These are phyloP conservation scores for Caenorhabditis sp. DNA, from an alignment of 2,888 invertebrate species.

Conservation along the genomic window DNA sequence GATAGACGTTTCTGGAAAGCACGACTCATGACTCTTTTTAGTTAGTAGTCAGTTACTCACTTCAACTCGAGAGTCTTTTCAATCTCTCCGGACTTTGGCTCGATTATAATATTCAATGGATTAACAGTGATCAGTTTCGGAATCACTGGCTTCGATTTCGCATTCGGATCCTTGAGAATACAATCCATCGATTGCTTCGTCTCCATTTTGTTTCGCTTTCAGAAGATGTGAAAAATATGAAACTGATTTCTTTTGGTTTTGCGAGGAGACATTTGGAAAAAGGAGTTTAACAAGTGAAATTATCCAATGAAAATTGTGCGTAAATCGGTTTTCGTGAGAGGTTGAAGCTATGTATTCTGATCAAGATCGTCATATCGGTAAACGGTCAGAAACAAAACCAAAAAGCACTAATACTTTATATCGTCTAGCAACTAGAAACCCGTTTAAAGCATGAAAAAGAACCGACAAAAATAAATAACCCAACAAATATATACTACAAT, in stretches of 20 bases:
- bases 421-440: not conserved
- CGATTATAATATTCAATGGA: slow-evolving; percentile 62
- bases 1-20: slow-evolving; percentile 57
- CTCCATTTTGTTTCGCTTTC: slow-evolving; percentile 48
- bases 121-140: slow-evolving; percentile 51
- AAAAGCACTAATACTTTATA: not conserved
- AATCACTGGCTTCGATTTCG: slow-evolving; percentile 20
- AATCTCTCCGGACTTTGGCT: slow-evolving; percentile 24
- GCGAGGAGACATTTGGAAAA: too few relatives aligned
- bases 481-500: too few relatives aligned
- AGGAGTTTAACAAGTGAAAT: too few relatives aligned
- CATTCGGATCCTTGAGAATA: slow-evolving; percentile 34
- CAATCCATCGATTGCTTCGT: slow-evolving; percentile 58
- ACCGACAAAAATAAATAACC: not conserved
- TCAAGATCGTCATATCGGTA: too few relatives aligned
- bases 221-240: too few relatives aligned
- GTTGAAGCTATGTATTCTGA: too few relatives aligned
- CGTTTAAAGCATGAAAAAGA: not conserved
- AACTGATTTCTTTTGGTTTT: too few relatives aligned
- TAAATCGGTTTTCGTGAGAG: too few relatives aligned
- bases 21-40: not conserved
- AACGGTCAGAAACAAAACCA: not conserved
- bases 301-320: too few relatives aligned
- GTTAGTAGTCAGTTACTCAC: slow-evolving; percentile 11
- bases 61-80: slow-evolving; percentile 58